Conservation (phyloP, 2,797 vertebrate species). For the Semaprochilodus insignis region DNA sequence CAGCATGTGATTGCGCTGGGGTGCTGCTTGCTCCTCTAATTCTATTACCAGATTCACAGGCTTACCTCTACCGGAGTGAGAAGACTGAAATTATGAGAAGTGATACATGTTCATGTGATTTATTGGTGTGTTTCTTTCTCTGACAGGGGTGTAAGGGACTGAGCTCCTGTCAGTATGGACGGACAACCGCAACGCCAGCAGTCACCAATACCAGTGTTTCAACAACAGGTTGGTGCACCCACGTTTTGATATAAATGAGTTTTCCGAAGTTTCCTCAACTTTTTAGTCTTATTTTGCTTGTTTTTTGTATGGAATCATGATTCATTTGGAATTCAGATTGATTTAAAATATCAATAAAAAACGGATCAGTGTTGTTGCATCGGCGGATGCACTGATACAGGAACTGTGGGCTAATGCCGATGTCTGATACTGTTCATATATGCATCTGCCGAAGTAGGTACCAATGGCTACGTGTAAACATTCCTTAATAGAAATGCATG, state of each 20-base stretch:
- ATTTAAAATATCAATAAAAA: too few species aligned
- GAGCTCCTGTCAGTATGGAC: constrained; percentile 85
- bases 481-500: too few species aligned
- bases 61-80: constrained; percentile 26
- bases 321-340: background rate
- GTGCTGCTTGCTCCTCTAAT: constrained; percentile 45
- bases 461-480: too few species aligned
- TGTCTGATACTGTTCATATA: too few species aligned
- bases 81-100: constrained; percentile 38
- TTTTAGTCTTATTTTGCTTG: background rate
- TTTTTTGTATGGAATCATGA: background rate
- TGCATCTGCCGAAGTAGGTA: too few species aligned
- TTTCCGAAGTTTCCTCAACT: too few species aligned
- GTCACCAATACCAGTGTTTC: constrained; percentile 86
- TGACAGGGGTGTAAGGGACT: constrained; percentile 79
- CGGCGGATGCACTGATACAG: too few species aligned
- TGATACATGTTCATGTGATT: constrained; percentile 38
- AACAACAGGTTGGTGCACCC: constrained; percentile 84
- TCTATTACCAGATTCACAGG: constrained; percentile 51
- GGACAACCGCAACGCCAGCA: constrained; percentile 90
- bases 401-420: too few species aligned
- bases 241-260: background rate
- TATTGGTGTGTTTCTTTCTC: constrained; percentile 57
- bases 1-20: constrained; percentile 45
- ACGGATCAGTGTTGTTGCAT: too few species aligned